Base-by-base conservation (phyloP, 2,888 invertebrate genomes). In the Pegoplata infirma region DNA sequence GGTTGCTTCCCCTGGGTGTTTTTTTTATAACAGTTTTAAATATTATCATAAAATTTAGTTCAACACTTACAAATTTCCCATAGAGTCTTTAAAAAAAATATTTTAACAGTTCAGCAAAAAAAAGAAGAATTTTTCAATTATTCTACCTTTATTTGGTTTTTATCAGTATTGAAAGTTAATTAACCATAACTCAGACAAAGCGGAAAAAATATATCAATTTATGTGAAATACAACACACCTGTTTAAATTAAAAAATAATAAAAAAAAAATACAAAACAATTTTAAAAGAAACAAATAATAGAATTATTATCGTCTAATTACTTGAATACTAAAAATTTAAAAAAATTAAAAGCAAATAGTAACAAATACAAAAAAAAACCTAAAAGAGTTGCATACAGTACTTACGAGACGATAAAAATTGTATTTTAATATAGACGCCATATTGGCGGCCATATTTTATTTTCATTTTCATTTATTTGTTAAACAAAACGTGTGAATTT, bases 361-460 rank as follows among this genome's bases (percentile, higher is more conserved):
- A 75, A 55, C 66, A 8, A 59, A 71, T 3, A 28, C 2, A 32
- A 19, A 44, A 44, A n/a, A 58, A 40, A 40, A 40, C 14, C n/a
- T 40, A 17, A 47, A 47, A 47, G 58, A 53, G 17, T 53, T 59
- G 58, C 14, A 47, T 63, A 28, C 36, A 28, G 40, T 40, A 61
- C 32, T 47, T 28, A 68, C 23, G 28, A 46, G 14, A 64, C 58
- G 64, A 68, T 25, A 55, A 69, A 69, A 19, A 23, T 19, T 55
- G 12, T 63, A 17, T 58, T 71, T 51, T 67, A 79, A n/a, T 75
- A 71, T 51, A 58, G 79, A 75, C 79, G 79, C 78, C 80, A 80
- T 77, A 44, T 73, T 81, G 80, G 68, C 75, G 69, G 80, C 78
- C 81, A 78, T 78, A 66, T 80, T 71, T 69, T 76, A 76, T 80